These are phyloP conservation scores for Ploceus nigricollis DNA, from an alignment of 2,113 vertebrate species.

Conservation along the genomic window DNA sequence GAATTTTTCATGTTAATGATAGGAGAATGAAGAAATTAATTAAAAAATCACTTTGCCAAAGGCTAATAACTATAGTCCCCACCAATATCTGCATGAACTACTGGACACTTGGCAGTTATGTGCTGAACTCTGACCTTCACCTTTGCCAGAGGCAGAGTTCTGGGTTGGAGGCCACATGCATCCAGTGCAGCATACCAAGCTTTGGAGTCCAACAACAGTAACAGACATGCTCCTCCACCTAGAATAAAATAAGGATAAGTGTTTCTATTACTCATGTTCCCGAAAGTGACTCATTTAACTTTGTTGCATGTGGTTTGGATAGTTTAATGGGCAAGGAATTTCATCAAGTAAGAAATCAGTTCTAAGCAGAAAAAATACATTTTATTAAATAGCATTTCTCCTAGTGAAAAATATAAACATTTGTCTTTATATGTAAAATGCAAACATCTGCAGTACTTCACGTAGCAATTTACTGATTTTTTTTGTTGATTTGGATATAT, in stretches of 20 bases:
- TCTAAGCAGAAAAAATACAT: not conserved
- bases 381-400: not conserved
- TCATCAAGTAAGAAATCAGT: not conserved
- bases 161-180: not conserved
- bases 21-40: not conserved
- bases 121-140: not conserved
- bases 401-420: not conserved
- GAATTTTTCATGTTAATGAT: not conserved
- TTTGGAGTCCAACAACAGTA: rapidly evolving
- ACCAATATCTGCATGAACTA: not conserved
- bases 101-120: not conserved
- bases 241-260: not conserved
- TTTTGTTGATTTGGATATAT: not conserved
- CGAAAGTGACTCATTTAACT: not conserved
- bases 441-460: not conserved
- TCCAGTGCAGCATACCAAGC: rapidly evolving
- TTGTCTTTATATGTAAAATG: not conserved
- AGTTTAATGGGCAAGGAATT: not conserved
- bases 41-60: not conserved
- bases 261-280: not conserved
- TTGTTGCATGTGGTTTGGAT: not conserved
- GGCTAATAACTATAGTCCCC: not conserved
- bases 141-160: not conserved
- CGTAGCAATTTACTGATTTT: not conserved
- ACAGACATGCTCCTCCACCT: rapidly evolving